These are phyloP conservation scores for Coelogynopora nodosa DNA, from an alignment of 2,888 invertebrate species.

Conservation along the genomic window DNA sequence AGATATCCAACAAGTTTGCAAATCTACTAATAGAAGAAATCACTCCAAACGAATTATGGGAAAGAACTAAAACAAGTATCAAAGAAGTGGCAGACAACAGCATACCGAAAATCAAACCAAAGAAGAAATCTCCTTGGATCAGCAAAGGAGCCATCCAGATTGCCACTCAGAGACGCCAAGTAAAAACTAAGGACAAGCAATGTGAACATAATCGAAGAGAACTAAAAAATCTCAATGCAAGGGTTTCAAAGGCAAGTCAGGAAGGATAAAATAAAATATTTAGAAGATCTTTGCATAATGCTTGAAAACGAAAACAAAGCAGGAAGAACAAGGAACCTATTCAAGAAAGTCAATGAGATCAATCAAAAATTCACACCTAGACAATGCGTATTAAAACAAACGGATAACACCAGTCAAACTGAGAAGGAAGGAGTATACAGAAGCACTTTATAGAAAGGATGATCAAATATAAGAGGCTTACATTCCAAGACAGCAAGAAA, in stretches of 20 bases:
- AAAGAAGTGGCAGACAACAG: not conserved
- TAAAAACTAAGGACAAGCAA: not conserved
- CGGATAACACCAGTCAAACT: not conserved
- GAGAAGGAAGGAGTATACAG: not conserved
- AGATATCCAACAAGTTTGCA: not conserved
- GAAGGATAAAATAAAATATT: not conserved
- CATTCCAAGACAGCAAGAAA: not conserved
- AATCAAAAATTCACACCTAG: not conserved
- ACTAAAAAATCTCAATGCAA: not conserved
- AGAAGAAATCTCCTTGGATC: conserved; percentile 1
- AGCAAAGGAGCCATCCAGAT: not conserved
- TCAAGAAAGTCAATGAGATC: not conserved
- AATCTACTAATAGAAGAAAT: not conserved
- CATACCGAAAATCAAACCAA: conserved; percentile 2
- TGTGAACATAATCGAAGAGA: not conserved
- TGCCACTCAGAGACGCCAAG: not conserved
- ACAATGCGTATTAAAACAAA: not conserved
- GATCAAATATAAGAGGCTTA: not conserved
- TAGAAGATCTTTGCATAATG: not conserved
- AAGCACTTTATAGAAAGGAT: not conserved
- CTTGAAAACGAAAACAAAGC: not conserved
- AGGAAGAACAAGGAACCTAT: not conserved
- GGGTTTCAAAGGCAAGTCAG: conserved; percentile 3
- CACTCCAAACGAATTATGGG: not conserved
- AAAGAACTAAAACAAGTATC: not conserved